Base-by-base conservation (phyloP, 1,140 invertebrate species). In the Maniola jurtina region DNA sequence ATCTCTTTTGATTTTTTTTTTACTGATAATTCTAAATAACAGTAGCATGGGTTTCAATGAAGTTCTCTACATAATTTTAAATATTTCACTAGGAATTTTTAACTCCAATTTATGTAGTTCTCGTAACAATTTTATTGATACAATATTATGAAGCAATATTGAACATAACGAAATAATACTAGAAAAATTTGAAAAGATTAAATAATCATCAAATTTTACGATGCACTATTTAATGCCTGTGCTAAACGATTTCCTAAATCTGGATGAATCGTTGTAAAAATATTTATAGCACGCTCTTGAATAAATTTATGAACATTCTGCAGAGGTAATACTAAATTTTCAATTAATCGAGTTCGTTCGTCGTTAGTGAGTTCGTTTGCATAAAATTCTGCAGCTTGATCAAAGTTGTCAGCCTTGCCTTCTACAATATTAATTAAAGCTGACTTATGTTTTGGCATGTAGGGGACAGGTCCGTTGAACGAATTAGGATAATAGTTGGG, bases 401-500 rank as follows among this genome's bases (percentile, higher is more conserved):
- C 93, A 80, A 94, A 99, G 84, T 99, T 98, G 79, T 99, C 97
- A 57, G 93, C 92, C 47, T 93, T 92, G 42, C 94, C 94, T 42
- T 87, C 85, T 1, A 91, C 82, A 15, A 91, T 83, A 64, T 92
- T 92, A 6, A 85, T 75, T 4, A 93, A 86, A 25, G 89, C 79
- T 3, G 91, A 79, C 15, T 81, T 80, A 60, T 91, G 83, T 45
- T 90, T 88, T 25, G 92, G 85, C 52, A 86, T 77, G 61, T 91
- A 91, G 50, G 93, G 92, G 15, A 92, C 83, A 0, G 97, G 96
- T 0, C 97, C 97, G 65, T 91, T 90, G 83, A 98, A 99, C 68
- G 97, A 98, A 88, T 99, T 99, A 0, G 98, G 98, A 91, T 94
- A 98, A 84, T 99, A 99, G 89, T 98, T 98, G 2, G 98, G 98